These are phyloP conservation scores for Maconellicoccus hirsutus DNA, from an alignment of 1,140 invertebrate genomes.

Conservation along the genomic window DNA sequence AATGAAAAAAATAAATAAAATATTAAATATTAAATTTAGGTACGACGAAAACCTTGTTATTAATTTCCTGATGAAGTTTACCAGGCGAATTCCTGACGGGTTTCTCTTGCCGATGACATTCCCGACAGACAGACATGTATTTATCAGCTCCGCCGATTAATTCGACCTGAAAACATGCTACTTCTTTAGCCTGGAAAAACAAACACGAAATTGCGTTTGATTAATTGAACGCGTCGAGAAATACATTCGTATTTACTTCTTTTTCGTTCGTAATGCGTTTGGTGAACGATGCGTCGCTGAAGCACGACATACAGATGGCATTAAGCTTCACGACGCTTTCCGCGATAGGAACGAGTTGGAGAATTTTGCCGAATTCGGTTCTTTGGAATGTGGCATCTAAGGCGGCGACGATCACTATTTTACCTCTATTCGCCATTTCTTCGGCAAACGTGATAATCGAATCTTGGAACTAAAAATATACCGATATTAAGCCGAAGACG, in stretches of 20 bases:
- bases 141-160: constrained; percentile 51
- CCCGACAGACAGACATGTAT: constrained; percentile 47
- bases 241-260: constrained; percentile 34
- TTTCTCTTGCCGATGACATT: constrained; percentile 36
- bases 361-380: constrained; percentile 45
- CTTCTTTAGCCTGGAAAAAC: neutral
- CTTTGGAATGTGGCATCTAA: constrained; percentile 50
- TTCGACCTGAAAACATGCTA: constrained; percentile 36
- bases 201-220: neutral
- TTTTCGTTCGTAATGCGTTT: constrained; percentile 42
- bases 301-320: constrained; percentile 51
- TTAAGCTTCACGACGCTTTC: constrained; percentile 49
- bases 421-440: constrained; percentile 45
- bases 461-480: constrained; percentile 37
- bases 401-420: constrained; percentile 51
- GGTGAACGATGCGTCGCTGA: constrained; percentile 46
- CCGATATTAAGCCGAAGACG: too few relatives aligned
- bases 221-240: neutral
- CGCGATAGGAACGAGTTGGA: constrained; percentile 50
- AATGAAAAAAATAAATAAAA: too few relatives aligned
- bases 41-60: neutral
- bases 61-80: constrained; percentile 24
- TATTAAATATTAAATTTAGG: neutral
- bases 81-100: constrained; percentile 29
- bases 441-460: constrained; percentile 43